A percentile compares a stretch with the other conserved stretches of the same genome.
phyloP scores from a whole-genome alignment of 2,888 invertebrate genomes.

The Loripinus fragilis region DNA sequence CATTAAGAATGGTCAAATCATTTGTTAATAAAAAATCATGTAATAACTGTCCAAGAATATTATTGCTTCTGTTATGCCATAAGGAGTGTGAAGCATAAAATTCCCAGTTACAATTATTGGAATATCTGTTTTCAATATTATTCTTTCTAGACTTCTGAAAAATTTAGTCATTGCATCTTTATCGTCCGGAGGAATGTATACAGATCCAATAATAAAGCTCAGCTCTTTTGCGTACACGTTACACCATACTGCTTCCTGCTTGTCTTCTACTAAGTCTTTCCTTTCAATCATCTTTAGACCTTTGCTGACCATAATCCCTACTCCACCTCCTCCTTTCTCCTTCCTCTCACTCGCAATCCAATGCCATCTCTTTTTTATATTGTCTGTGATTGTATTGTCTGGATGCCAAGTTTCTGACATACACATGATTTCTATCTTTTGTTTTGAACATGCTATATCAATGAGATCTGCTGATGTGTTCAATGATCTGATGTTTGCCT shows the following conservation, averaged over 20 bases:
- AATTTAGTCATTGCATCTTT: conserved; percentile 11
- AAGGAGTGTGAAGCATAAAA: conserved; percentile 23
- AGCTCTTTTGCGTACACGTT: conserved; percentile 2
- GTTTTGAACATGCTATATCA: not conserved
- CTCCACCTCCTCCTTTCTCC: conserved; percentile 7
- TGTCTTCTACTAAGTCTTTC: not conserved
- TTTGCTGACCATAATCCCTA: conserved; percentile 6
- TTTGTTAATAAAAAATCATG: conserved; percentile 1
- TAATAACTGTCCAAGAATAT: not conserved
- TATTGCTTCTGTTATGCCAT: conserved; percentile 12
- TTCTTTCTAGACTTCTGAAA: not conserved
- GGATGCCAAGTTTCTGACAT: conserved; percentile 22
- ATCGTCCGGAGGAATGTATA: too few relatives aligned
- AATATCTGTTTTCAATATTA: not conserved
- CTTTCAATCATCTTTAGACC: too few relatives aligned
- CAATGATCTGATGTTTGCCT: too few relatives aligned
- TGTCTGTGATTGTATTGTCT: not conserved
- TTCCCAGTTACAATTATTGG: conserved; percentile 23
- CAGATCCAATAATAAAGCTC: too few relatives aligned
- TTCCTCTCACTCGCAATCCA: conserved; percentile 10
- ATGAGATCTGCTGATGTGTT: conserved; percentile 10
- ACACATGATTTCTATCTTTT: not conserved
- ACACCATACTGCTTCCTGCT: conserved; percentile 32
- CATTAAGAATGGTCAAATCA: not conserved
- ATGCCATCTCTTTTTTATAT: conserved; percentile 16